Percentiles rank a stretch among this genome's conserved stretches.
These are phyloP conservation scores for Agrilus biguttatus DNA, from an alignment of 2,888 invertebrate species.

Conservation along the genomic window DNA sequence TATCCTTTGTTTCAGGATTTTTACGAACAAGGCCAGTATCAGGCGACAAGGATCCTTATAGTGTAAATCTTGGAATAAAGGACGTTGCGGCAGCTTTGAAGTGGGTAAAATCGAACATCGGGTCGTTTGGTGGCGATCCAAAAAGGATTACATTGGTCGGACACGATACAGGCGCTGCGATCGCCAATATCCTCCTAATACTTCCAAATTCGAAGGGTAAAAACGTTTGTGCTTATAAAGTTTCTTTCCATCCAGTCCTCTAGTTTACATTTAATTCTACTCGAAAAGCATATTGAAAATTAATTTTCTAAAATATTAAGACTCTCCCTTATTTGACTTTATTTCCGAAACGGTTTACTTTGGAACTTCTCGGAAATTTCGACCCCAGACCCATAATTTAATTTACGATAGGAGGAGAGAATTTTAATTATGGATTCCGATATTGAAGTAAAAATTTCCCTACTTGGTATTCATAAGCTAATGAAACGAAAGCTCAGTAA, in stretches of 20 bases:
- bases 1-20: slow-evolving; percentile 35
- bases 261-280: too few relatives aligned
- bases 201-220: slow-evolving; percentile 63
- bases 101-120: slow-evolving; percentile 74
- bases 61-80: slow-evolving; percentile 61
- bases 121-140: slow-evolving; percentile 80
- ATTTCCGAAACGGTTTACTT: too few relatives aligned
- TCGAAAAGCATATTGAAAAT: too few relatives aligned
- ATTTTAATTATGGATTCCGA: too few relatives aligned
- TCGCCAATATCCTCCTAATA: slow-evolving; percentile 71
- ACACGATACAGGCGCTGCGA: slow-evolving; percentile 75
- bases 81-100: slow-evolving; percentile 71
- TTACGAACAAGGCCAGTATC: slow-evolving; percentile 35
- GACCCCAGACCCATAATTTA: too few relatives aligned
- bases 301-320: too few relatives aligned
- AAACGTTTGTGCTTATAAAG: background rate
- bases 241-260: background rate
- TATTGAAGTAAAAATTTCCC: too few relatives aligned
- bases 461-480: too few relatives aligned
- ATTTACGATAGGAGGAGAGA: too few relatives aligned
- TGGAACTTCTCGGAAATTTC: too few relatives aligned
- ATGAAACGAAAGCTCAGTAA: too few relatives aligned
- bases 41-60: slow-evolving; percentile 29
- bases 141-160: slow-evolving; percentile 67
- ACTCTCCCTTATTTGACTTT: too few relatives aligned